Evolutionary conservation across 2,797 vertebrate genomes (phyloP).

Genomic region (Ceryle rudis): DNA sequence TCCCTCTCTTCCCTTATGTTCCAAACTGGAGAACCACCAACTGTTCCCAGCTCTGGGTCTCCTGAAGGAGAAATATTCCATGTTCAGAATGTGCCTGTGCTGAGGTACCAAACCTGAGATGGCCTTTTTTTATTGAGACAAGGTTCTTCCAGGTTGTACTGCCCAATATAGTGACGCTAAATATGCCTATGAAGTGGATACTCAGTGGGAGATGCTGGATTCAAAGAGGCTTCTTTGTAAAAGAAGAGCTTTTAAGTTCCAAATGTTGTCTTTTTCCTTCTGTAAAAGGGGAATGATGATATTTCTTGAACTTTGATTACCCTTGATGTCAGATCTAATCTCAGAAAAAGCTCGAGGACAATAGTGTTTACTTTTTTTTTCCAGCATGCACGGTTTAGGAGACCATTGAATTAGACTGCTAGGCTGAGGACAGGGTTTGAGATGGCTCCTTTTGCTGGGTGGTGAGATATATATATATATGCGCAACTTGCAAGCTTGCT

Average conservation of each 20-base stretch:
- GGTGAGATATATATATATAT: background rate
- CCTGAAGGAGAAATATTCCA: background rate
- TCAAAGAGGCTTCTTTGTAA: background rate
- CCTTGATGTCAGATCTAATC: background rate
- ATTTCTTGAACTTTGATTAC: background rate
- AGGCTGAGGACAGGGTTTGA: background rate
- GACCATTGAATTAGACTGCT: background rate
- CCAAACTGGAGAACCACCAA: background rate
- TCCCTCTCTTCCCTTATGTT: background rate
- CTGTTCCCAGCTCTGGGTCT: background rate
- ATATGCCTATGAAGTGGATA: background rate
- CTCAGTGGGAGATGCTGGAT: background rate
- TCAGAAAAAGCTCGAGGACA: background rate
- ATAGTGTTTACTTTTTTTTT: background rate
- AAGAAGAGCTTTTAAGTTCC: background rate
- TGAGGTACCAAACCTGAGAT: background rate
- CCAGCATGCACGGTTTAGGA: rapidly evolving
- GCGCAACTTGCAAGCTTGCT: background rate
- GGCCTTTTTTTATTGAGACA: background rate
- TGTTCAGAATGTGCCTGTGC: background rate
- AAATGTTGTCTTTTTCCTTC: background rate
- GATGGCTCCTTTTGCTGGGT: background rate
- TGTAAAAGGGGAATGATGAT: background rate
- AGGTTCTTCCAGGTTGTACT: background rate
- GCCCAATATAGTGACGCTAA: background rate